Percentiles rank a stretch among this genome's conserved stretches.
These are phyloP conservation scores for Catostomus latipinnis DNA, from an alignment of 2,797 vertebrate genomes.

Conservation along the genomic window DNA sequence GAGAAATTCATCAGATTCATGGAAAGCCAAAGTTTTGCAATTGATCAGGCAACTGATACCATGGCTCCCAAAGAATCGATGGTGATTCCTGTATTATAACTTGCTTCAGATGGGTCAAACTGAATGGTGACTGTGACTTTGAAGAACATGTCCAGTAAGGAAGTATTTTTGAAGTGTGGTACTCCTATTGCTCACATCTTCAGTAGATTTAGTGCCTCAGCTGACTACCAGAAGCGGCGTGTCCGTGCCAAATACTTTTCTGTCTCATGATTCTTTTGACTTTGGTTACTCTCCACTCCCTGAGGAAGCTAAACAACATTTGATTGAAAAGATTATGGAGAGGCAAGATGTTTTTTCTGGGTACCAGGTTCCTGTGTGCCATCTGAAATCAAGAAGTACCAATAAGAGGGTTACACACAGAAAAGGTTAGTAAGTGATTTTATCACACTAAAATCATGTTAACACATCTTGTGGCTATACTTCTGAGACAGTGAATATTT, in stretches of 20 bases:
- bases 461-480: too few species aligned
- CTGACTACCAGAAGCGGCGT: background rate
- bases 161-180: background rate
- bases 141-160: background rate
- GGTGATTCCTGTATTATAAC: background rate
- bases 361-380: too few species aligned
- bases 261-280: background rate
- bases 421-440: too few species aligned
- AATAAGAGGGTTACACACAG: too few species aligned
- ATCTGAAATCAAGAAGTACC: too few species aligned
- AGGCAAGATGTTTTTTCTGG: background rate
- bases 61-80: background rate
- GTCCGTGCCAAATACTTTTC: background rate
- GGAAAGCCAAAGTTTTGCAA: background rate
- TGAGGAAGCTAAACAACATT: background rate
- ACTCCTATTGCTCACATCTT: slow-evolving; percentile 11
- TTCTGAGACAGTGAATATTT: too few species aligned
- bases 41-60: background rate
- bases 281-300: background rate
- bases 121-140: background rate
- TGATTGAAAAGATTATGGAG: background rate
- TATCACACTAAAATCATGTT: too few species aligned
- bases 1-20: background rate
- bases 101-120: background rate
- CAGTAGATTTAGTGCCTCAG: background rate